Base-by-base conservation (phyloP, 2,113 vertebrate genomes). In the Cisticola juncidis region DNA sequence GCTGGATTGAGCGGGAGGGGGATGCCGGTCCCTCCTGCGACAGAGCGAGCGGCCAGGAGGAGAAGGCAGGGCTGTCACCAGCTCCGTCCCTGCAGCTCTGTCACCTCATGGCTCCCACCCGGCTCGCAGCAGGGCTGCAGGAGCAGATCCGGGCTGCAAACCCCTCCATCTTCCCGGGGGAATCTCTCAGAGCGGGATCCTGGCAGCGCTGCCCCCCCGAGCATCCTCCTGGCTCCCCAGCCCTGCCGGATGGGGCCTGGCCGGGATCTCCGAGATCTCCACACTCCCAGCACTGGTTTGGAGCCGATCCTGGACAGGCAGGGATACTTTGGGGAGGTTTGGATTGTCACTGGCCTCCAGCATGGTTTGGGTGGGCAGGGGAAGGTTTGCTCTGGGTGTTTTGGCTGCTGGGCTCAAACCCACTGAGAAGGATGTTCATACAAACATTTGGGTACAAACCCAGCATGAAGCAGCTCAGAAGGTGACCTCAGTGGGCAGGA, bases 401-500 rank as follows among this genome's bases (percentile, higher is more conserved):
- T 6, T 15, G 44, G 38, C 36, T 40, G 36, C 29, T 17, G 84
- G 57, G 53, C 71, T 53, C n/a, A 33, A 9, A 64, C 13, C 18
- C 13, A 0, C 18, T 2, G 42, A 14, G 42, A 42, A 42, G 19
- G n/a, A 4, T 4, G 4, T 0, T 14, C 33, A 2, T 2, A 9
- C 35, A 5, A 35, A 22, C 7, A 9, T 35, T 26, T 10, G 31
- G 15, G 26, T 13, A 6, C 3, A 45, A 92, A 38, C 4, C 25
- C 0, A 40, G 47, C 1, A 3, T 17, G 3, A 6, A 20, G 80
- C 0, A 2, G 44, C 12, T 1, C 2, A 15, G 54, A 14, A 31
- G 33, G 18, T 3, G 12, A 8, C 9, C n/a, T 12, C 31, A 0
- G 6, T 0, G 3, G 13, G 65, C 58, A 12, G 33, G 40, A 35